Conservation (phyloP, 2,113 vertebrate genomes). For the Corydoras maculifer region DNA sequence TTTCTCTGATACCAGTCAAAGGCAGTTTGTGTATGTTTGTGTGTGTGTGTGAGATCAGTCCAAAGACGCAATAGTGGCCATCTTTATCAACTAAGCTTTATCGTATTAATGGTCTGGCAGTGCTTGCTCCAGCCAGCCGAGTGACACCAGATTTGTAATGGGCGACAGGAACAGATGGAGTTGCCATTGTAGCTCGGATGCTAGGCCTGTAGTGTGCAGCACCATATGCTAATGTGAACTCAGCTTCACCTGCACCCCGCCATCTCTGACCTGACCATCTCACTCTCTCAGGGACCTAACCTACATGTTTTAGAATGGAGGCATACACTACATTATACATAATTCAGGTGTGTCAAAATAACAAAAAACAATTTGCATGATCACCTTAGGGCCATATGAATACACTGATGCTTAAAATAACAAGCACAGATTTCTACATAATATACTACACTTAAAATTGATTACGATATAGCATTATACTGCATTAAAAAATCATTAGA, state of each 20-base stretch:
- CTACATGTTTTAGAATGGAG: slow-evolving; percentile 42
- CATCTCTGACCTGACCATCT: slow-evolving; percentile 80
- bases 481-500: too few species aligned
- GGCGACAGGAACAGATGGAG: slow-evolving; percentile 84
- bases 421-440: too few species aligned
- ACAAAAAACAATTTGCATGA: too few species aligned
- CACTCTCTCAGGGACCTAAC: slow-evolving; percentile 61
- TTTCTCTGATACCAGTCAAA: too few species aligned
- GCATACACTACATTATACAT: not conserved
- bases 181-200: slow-evolving; percentile 68
- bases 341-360: too few species aligned
- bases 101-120: slow-evolving; percentile 50
- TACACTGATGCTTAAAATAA: too few species aligned
- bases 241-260: slow-evolving; percentile 81
- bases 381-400: too few species aligned
- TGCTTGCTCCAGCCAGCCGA: slow-evolving; percentile 74
- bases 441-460: too few species aligned
- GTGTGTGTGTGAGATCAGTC: slow-evolving; percentile 10
- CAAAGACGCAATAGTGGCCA: slow-evolving; percentile 24
- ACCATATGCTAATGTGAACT: slow-evolving; percentile 97
- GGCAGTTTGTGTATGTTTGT: too few species aligned
- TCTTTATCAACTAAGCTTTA: slow-evolving; percentile 47
- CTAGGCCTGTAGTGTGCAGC: slow-evolving; percentile 28
- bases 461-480: too few species aligned
- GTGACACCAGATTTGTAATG: slow-evolving; percentile 89